Base-by-base conservation (phyloP, 2,888 invertebrate species). In the Nomada fabriciana region DNA sequence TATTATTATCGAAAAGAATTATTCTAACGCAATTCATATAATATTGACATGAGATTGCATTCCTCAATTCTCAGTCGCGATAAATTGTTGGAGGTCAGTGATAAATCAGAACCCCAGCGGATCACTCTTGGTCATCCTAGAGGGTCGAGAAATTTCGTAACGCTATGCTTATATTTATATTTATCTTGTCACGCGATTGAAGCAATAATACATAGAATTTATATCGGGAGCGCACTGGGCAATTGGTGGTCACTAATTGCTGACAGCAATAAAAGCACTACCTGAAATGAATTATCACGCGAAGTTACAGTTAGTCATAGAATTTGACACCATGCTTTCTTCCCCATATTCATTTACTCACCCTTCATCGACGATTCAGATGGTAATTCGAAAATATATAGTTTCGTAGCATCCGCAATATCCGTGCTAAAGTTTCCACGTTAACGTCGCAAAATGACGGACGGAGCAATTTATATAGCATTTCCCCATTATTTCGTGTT, bases 61-160 rank as follows among this genome's bases (percentile, higher is more conserved):
- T 72, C 29, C 13, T 70, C 64, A 75, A 64, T 76, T 69, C 68
- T 60, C 67, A 42, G 23, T 59, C 5, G 18, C 15, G 73, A 86
- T 83, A 76, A 84, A 71, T 80, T 81, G 82, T 70, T 78, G 25
- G 63, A 67, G 85, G 88, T 88, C 88, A 88, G 2, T 61, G 88
- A 88, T 88, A 86, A 88, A 67, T 42, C 43, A 75, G 85, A 88
- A 86, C 88, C 84, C 88, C 88, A 88, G 79, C 85, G 68, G 71
- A 82, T 86, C 71, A 65, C 4, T 63, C n/a, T 64, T 50, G 57
- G 64, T 82, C 50, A 64, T 23, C 50, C 63, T 65, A 50, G 84
- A 75, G 75, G 55, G 71, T 80, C 84, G 77, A 10, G n/a, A 43
- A 47, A 61, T 85, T 87, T 87, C 77, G 76, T 83, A 81, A 81